Conservation (phyloP, 1,140 invertebrate species). For the Drosophila littoralis region DNA sequence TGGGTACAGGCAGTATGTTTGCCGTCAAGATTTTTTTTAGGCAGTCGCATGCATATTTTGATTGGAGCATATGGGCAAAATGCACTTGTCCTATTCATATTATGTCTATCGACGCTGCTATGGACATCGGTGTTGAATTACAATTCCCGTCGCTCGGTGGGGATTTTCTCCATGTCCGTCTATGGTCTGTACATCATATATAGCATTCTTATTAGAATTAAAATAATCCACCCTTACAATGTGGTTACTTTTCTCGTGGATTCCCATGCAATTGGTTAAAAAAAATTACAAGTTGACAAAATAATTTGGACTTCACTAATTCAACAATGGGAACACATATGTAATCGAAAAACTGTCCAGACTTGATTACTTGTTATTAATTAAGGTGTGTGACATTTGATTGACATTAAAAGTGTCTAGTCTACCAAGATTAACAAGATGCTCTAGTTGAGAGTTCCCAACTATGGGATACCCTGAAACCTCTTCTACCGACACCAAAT, state of each 20-base stretch:
- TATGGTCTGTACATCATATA: neutral
- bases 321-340: too few relatives aligned
- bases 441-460: too few relatives aligned
- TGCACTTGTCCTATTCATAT: neutral
- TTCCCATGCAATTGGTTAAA: too few relatives aligned
- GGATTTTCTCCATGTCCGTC: neutral
- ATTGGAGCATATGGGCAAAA: neutral
- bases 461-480: too few relatives aligned
- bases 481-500: too few relatives aligned
- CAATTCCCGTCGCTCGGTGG: neutral
- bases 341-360: too few relatives aligned
- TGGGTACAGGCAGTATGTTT: neutral
- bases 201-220: neutral
- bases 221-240: neutral
- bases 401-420: too few relatives aligned
- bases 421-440: too few relatives aligned
- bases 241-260: accelerated
- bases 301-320: too few relatives aligned
- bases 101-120: neutral
- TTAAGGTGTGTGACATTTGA: too few relatives aligned
- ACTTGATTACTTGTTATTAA: too few relatives aligned
- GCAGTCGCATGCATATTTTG: neutral
- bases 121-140: neutral
- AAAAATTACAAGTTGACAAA: too few relatives aligned
- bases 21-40: neutral